phyloP scores from a whole-genome alignment of 2,888 invertebrate genomes.

The Idaea dimidiata region DNA sequence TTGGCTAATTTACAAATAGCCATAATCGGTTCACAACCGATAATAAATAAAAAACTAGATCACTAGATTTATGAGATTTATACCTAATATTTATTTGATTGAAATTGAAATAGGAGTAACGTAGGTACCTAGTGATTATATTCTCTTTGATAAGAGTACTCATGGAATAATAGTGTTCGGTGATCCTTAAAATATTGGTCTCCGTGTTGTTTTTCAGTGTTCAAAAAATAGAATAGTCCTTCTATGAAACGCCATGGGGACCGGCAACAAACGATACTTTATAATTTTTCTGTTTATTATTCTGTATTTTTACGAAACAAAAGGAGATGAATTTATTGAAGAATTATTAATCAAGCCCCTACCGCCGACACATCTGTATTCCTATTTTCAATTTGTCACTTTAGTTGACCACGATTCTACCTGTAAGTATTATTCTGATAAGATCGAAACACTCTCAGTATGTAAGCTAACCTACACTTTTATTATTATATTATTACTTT shows the following conservation, averaged over 20 bases:
- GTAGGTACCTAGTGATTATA: too few relatives aligned
- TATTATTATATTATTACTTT: neutral
- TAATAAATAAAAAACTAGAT: too few relatives aligned
- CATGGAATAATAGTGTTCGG: too few relatives aligned
- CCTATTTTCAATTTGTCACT: constrained; percentile 95
- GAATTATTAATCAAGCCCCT: constrained; percentile 94
- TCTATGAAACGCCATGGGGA: constrained; percentile 24
- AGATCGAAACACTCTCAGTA: neutral
- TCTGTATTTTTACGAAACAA: constrained; percentile 29
- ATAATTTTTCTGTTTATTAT: constrained; percentile 26
- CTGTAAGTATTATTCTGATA: constrained; percentile 73
- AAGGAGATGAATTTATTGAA: constrained; percentile 89
- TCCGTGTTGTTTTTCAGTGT: neutral
- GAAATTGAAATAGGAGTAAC: too few relatives aligned
- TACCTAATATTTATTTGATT: too few relatives aligned
- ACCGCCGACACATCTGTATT: constrained; percentile 90
- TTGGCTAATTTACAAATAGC: too few relatives aligned
- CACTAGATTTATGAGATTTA: too few relatives aligned
- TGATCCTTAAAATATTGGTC: neutral
- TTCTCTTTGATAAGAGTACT: too few relatives aligned
- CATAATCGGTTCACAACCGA: too few relatives aligned
- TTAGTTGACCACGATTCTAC: constrained; percentile 83
- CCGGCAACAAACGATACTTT: constrained; percentile 19
- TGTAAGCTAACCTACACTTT: neutral
- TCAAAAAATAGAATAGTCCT: neutral